A percentile compares a stretch with the other conserved stretches of the same genome.
phyloP scores from a whole-genome alignment of 2,113 vertebrate genomes.

The Indicator maculatus region DNA sequence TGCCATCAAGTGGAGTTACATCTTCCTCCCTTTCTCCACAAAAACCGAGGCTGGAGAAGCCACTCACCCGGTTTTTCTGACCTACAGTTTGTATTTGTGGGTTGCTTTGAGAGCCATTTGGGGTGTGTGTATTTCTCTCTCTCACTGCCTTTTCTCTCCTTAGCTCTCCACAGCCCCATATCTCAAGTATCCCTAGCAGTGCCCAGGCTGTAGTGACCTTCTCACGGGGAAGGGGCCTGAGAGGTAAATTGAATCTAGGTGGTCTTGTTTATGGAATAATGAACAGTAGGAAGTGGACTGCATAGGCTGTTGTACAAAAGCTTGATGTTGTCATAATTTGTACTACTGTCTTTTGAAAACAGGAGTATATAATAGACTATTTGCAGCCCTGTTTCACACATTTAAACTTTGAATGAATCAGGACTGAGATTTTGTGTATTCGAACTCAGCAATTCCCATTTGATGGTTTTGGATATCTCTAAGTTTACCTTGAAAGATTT shows the following conservation, averaged over 20 bases:
- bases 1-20: neutral
- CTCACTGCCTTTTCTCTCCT: neutral
- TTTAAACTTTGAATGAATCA: neutral
- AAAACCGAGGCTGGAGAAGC: neutral
- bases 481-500: neutral
- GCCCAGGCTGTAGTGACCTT: neutral
- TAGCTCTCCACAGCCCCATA: neutral
- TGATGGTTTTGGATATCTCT: neutral
- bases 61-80: neutral
- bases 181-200: accelerated
- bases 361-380: neutral
- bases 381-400: neutral
- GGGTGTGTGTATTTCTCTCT: neutral
- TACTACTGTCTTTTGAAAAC: neutral
- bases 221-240: neutral
- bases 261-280: neutral
- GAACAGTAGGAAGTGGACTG: neutral
- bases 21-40: neutral
- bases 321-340: neutral
- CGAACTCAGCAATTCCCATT: accelerated
- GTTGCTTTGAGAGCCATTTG: neutral
- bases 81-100: neutral
- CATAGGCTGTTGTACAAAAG: neutral
- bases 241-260: neutral
- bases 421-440: neutral